A percentile compares a stretch with the other conserved stretches of the same genome.
phyloP scores from a whole-genome alignment of 2,113 vertebrate genomes.

The Thalassoma bifasciatum region DNA sequence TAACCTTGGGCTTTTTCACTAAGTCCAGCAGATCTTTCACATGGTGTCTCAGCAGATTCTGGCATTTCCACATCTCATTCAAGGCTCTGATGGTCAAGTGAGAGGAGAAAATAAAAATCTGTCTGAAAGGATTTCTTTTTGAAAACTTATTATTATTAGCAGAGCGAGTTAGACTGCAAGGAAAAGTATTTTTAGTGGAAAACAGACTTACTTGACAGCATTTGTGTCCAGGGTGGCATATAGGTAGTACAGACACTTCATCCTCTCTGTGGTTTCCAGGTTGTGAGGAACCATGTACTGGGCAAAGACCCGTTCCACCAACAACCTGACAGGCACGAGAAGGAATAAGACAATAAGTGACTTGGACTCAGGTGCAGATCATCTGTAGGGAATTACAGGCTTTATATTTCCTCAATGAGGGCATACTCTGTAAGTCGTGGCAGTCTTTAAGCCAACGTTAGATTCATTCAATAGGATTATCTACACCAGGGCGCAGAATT shows the following conservation, averaged over 20 bases:
- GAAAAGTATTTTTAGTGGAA: too few species aligned
- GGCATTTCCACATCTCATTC: constrained; percentile 99
- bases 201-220: constrained; percentile 93
- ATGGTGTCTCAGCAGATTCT: constrained; percentile 93
- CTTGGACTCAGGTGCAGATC: not conserved
- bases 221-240: constrained; percentile 96
- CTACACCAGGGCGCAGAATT: constrained; percentile 3
- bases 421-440: not conserved
- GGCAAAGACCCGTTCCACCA: constrained; percentile 97
- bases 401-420: not conserved
- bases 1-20: constrained; percentile 96
- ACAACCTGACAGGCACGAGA: constrained; percentile 81
- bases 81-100: constrained; percentile 86
- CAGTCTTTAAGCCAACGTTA: not conserved
- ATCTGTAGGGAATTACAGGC: not conserved
- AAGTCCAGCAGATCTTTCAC: constrained; percentile 98
- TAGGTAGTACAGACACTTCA: constrained; percentile 98
- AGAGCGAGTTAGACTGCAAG: too few species aligned
- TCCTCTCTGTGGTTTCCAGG: constrained; percentile 93
- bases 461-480: constrained; percentile 22
- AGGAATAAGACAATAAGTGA: not conserved
- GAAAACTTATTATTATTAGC: too few species aligned
- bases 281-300: constrained; percentile 98
- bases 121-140: too few species aligned
- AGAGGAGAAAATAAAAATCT: not conserved